A percentile compares a stretch with the other conserved stretches of the same genome.
phyloP scores from a whole-genome alignment of 2,113 vertebrate species.

The Elaphurus davidianus region DNA sequence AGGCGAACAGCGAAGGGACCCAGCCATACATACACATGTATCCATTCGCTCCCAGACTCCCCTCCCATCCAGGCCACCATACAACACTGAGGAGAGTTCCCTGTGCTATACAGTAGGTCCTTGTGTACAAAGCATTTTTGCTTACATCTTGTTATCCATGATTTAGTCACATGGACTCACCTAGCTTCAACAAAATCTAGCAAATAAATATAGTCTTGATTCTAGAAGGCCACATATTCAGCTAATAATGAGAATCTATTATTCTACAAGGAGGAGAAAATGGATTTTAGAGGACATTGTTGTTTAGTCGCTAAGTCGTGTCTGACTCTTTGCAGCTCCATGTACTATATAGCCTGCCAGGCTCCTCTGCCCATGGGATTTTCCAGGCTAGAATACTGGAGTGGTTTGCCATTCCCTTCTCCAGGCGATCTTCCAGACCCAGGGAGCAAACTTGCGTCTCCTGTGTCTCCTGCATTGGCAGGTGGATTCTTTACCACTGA shows the following conservation, averaged over 20 bases:
- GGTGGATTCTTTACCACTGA: background rate
- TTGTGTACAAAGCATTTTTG: background rate
- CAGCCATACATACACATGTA: background rate
- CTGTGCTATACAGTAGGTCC: background rate
- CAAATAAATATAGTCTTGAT: background rate
- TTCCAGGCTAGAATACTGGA: background rate
- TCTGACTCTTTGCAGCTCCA: background rate
- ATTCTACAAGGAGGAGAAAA: background rate
- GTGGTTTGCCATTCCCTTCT: background rate
- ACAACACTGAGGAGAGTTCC: background rate
- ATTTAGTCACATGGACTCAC: background rate
- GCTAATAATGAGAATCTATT: background rate
- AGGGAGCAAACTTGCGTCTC: background rate
- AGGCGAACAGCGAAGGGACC: background rate
- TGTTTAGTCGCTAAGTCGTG: background rate
- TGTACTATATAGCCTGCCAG: background rate
- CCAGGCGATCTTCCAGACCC: background rate
- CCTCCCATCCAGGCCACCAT: background rate
- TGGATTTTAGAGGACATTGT: background rate
- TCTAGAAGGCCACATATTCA: background rate
- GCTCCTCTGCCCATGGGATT: background rate
- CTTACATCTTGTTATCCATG: background rate
- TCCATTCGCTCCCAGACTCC: background rate
- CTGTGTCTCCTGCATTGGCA: background rate
- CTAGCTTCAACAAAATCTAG: background rate